phyloP scores from a whole-genome alignment of 1,140 invertebrate genomes.

The Brachionus sp. region DNA sequence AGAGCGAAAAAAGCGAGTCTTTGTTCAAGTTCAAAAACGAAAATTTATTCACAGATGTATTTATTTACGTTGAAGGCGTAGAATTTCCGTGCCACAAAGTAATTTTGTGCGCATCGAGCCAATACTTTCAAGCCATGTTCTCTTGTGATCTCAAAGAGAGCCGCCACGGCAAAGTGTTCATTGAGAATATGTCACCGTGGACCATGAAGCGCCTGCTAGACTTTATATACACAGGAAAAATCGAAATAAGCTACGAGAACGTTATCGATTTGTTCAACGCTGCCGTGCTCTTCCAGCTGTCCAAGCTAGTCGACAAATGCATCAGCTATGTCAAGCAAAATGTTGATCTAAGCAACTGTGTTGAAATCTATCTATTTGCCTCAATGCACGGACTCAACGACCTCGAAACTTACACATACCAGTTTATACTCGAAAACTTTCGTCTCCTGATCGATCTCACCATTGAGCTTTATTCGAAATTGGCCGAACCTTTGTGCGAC shows the following conservation, averaged over 20 bases:
- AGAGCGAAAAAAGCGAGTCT: not conserved
- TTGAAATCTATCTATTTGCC: slow-evolving; percentile 59
- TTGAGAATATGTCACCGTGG: slow-evolving; percentile 57
- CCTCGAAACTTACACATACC: slow-evolving; percentile 53
- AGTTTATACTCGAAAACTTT: slow-evolving; percentile 58
- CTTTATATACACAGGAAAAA: slow-evolving; percentile 57
- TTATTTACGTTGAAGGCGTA: slow-evolving; percentile 45
- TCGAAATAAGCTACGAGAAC: slow-evolving; percentile 58
- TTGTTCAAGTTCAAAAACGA: slow-evolving; percentile 29
- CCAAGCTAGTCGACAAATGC: slow-evolving; percentile 56
- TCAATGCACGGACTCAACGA: slow-evolving; percentile 55
- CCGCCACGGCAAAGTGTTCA: slow-evolving; percentile 51
- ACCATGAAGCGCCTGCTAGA: slow-evolving; percentile 59
- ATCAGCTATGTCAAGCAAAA: slow-evolving; percentile 57
- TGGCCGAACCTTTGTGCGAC: slow-evolving; percentile 46
- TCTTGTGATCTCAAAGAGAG: slow-evolving; percentile 59
- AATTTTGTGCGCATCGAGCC: slow-evolving; percentile 59
- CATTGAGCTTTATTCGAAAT: slow-evolving; percentile 26
- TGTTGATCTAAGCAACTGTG: slow-evolving; percentile 59
- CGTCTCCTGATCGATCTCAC: not conserved
- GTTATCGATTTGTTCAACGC: slow-evolving; percentile 60
- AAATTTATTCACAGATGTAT: slow-evolving; percentile 46
- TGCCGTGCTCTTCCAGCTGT: slow-evolving; percentile 59
- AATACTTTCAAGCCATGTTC: slow-evolving; percentile 62
- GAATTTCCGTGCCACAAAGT: slow-evolving; percentile 58